Evolutionary conservation across 2,888 invertebrate genomes (phyloP), one percentile per base, ranked within the genome.

Genomic region (Drosophila falleni): DNA sequence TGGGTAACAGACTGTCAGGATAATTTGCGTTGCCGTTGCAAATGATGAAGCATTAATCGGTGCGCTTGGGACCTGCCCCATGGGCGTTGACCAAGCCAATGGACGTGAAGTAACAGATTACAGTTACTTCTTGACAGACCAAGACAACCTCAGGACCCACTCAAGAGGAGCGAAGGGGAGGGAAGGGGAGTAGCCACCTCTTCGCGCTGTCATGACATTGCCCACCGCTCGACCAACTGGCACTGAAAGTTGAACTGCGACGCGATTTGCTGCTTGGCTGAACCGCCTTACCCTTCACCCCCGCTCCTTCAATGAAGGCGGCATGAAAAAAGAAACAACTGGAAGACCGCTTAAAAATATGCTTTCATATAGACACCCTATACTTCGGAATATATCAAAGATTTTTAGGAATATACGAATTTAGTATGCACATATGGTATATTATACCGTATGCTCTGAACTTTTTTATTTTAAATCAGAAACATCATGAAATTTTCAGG

Each of bases 231-330:
- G 58, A 26, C 51, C 54, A 56, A 68, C 55, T 61, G 55, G 66
- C 62, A 35, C 31, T 63, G 46, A 42, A 58, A 50, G 41, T 50
- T 61, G 68, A 72, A 55, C 63, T 71, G 71, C 72, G 77, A 81
- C 84, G 84, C 79, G 77, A 82, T 89, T 89, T 86, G 87, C 87
- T 89, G 89, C 87, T 72, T 78, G 70, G 74, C 53, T 84, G 80
- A 82, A 51, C 49, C 58, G 53, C 66, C 67, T 46, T 62, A 15
- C 47, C 56, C 29, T 29, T 15, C 15, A 33, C 31, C 47, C 19
- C 51, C 65, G 39, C 44, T 47, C 55, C 15, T 19, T 5, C 23
- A 39, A 63, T 41, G 66, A 42, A 70, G 71, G 56, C 49, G 69
- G 65, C 62, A 84, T 63, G 72, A 67, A 74, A 66, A 68, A 62